Percentiles rank a stretch among this genome's conserved stretches.
Conservation (phyloP, 2,888 invertebrate species). For the Callinectes sapidus region DNA sequence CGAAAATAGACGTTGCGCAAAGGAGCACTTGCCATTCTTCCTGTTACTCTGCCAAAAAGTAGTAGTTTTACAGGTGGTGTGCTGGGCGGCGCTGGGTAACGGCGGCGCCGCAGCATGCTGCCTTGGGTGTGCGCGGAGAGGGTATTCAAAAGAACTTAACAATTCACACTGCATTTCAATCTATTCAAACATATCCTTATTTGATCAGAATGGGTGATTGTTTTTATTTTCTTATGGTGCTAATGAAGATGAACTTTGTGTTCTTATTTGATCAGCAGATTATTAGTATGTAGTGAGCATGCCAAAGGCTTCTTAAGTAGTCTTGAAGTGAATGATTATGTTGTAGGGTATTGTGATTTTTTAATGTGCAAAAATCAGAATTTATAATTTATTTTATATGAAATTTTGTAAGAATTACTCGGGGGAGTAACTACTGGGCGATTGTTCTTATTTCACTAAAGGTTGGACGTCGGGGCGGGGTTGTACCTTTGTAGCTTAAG, state of each 20-base stretch:
- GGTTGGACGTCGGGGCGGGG: conserved; percentile 61
- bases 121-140: conserved; percentile 28
- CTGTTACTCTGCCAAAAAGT: conserved; percentile 58
- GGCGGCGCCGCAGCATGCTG: background rate
- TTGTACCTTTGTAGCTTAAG: conserved; percentile 66
- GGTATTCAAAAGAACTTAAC: conserved; percentile 30
- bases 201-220: conserved; percentile 52
- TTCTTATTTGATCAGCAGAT: conserved; percentile 49
- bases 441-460: conserved; percentile 53
- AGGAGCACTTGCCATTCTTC: conserved; percentile 50
- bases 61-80: conserved; percentile 54
- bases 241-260: conserved; percentile 60
- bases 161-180: conserved; percentile 64
- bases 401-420: conserved; percentile 50
- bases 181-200: conserved; percentile 51
- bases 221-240: conserved; percentile 68
- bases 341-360: conserved; percentile 57
- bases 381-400: conserved; percentile 63
- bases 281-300: conserved; percentile 58
- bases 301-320: conserved; percentile 53
- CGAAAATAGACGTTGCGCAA: conserved; percentile 13
- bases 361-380: conserved; percentile 37
- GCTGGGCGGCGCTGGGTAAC: background rate
- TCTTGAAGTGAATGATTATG: conserved; percentile 42
- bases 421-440: conserved; percentile 46